Evolutionary conservation across 2,797 vertebrate species (phyloP), one percentile per base, ranked within the genome.

Genomic region (Taenioides sp.): DNA sequence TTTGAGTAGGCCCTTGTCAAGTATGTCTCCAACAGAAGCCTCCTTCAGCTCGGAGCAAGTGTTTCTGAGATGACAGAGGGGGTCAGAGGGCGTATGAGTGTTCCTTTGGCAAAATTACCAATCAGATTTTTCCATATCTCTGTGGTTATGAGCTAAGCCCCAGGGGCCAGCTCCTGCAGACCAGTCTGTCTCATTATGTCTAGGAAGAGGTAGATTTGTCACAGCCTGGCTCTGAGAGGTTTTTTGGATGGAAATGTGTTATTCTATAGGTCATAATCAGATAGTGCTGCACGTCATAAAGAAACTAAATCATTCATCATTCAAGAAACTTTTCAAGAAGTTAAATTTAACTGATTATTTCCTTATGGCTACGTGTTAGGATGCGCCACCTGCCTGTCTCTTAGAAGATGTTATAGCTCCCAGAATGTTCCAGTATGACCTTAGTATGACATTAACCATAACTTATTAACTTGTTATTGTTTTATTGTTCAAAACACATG

Each of bases 41-140:
- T 57, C 27, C 67, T 77, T 57, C 57, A 60, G 71, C 74, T 71
- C 71, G 0, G 27, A 69, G 69, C 75, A 63, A 80, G 67, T 77
- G 72, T 66, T 85, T 75, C 75, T 0, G 28, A 80, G 76, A 79
- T 12, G 54, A 71, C 61, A 72, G 80, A 71, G 69, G 72, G 69
- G 54, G 87, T 87, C 83, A 88, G 77, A 85, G 84, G 87, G 34
- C n/a, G 61, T 69, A 62, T 22, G 50, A 87, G 77, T 71, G 81
- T 79, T 89, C 85, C 70, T 79, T 68, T 71, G 71, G 84, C 75
- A 84, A 85, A 87, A 90, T 84, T 79, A 87, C 76, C 74, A 80
- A 87, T 90, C 79, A 43, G 65, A 75, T 86, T 79, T 82, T 64
- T 80, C 1, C 63, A 5, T 17, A 76, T 75, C 65, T 79, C 0